Evolutionary conservation across 2,888 invertebrate species (phyloP), one percentile per base, ranked within the genome.

Genomic region (Cyrtodaria siliqua): DNA sequence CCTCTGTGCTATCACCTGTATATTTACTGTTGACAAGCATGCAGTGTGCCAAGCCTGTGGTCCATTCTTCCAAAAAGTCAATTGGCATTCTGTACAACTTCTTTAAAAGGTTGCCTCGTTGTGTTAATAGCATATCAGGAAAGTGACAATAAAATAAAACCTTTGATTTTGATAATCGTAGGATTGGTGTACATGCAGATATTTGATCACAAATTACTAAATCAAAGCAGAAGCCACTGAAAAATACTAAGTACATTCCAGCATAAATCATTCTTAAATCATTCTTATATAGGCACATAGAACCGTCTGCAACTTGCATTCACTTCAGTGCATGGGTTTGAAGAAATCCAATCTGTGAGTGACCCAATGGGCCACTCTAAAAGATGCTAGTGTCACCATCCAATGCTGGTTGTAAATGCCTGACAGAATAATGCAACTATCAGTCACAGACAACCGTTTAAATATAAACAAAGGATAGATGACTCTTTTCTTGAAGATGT

Each of bases 121-220:
- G 93, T 27, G 98, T 96, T 2, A 99, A 94, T 27, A 99, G 94
- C 91, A 98, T 96, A 93, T 99, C 99, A 0, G 99, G 99, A 93
- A 98, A 98, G 92, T 99, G 99, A 89, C 99, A 99, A 90, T 99
- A 99, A 93, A 98, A 99, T 8, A 99, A 94, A 16, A 98, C 95
- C 64, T 87, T 92, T 9, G 86, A 79, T 26, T 76, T 82, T 6
- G 83, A 76, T 8, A 79, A 64, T 20, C 76, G 72, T 23, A 92
- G 73, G 68, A 99, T 94, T 12, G 98, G 98, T 90, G 99, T 96
- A 90, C 98, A 97, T 9, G 96, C 95, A 1, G 99, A 99, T 63
- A 99, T 97, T 87, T 97, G 95, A 94, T 99, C 99, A 91, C 97
- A 97, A 90, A 99, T 96, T 77, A 98, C 95, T 1, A 99, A 93